These are phyloP conservation scores for Ectemnius continuus DNA, from an alignment of 2,888 invertebrate species.

Conservation along the genomic window DNA sequence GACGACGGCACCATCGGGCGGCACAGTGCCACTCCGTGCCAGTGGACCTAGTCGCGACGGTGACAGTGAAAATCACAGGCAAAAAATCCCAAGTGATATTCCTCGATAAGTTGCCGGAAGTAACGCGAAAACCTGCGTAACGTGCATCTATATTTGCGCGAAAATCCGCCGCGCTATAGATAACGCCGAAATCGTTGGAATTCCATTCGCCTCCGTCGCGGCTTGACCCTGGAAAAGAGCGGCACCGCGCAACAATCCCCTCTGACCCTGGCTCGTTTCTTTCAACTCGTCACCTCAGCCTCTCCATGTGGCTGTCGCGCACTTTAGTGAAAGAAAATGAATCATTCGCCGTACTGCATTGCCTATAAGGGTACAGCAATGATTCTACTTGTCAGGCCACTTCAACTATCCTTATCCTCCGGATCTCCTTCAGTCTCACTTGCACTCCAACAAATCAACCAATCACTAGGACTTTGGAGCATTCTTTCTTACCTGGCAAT, in stretches of 20 bases:
- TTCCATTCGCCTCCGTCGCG: constrained; percentile 43
- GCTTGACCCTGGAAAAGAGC: constrained; percentile 31
- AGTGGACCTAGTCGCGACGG: constrained; percentile 51
- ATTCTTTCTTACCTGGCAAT: no score
- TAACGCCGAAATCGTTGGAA: constrained; percentile 65
- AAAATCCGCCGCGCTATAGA: constrained; percentile 62
- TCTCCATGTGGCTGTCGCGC: constrained; percentile 25
- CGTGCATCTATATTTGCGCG: constrained; percentile 42
- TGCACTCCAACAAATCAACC: no score
- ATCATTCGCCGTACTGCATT: constrained; percentile 28
- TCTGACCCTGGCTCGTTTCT: constrained; percentile 17
- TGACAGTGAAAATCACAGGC: constrained; percentile 64
- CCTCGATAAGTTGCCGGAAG: constrained; percentile 76
- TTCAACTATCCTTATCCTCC: constrained; percentile 17
- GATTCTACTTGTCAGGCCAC: constrained; percentile 21
- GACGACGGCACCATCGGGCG: constrained; percentile 33
- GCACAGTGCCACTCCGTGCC: constrained; percentile 55
- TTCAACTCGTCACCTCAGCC: constrained; percentile 12
- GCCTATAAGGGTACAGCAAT: constrained; percentile 20
- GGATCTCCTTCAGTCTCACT: no score
- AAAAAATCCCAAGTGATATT: constrained; percentile 62
- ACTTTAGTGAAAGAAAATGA: constrained; percentile 33
- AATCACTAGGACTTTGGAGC: no score
- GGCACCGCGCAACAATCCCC: constrained; percentile 22
- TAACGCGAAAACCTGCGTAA: constrained; percentile 74